Percentiles rank a stretch among this genome's conserved stretches.
phyloP scores from a whole-genome alignment of 35 echinoderm and acorn worm species.

The Apostichopus californicus region DNA sequence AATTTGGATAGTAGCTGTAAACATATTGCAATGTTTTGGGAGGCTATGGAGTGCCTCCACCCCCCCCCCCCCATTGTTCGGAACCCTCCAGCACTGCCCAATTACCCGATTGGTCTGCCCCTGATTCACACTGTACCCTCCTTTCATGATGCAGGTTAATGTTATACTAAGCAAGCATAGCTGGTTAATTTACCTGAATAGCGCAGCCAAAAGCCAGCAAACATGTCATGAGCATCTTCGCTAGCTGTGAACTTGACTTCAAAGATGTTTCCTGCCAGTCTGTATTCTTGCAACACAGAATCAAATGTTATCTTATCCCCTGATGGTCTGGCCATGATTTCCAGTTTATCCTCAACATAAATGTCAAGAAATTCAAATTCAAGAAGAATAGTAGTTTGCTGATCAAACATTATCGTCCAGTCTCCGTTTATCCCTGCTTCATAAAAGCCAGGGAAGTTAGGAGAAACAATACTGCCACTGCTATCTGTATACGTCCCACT shows the following conservation, averaged over 20 bases:
- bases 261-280: not conserved
- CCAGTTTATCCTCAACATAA: not conserved
- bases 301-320: not conserved
- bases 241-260: not conserved
- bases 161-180: not conserved
- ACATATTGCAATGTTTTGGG: no score
- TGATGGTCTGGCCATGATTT: not conserved
- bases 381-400: not conserved
- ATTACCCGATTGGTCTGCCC: no score
- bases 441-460: constrained; percentile 8
- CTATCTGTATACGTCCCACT: not conserved
- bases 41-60: no score
- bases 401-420: not conserved
- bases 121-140: no score
- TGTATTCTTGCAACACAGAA: not conserved
- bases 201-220: constrained; percentile 10
- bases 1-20: no score
- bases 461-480: not conserved
- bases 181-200: not conserved
- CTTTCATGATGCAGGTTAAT: no score
- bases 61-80: no score
- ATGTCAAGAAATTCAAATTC: not conserved
- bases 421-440: not conserved
- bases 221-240: not conserved
- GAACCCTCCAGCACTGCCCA: no score